Evolutionary conservation across 2,113 vertebrate species (phyloP).

Genomic region (Sardina pilchardus): DNA sequence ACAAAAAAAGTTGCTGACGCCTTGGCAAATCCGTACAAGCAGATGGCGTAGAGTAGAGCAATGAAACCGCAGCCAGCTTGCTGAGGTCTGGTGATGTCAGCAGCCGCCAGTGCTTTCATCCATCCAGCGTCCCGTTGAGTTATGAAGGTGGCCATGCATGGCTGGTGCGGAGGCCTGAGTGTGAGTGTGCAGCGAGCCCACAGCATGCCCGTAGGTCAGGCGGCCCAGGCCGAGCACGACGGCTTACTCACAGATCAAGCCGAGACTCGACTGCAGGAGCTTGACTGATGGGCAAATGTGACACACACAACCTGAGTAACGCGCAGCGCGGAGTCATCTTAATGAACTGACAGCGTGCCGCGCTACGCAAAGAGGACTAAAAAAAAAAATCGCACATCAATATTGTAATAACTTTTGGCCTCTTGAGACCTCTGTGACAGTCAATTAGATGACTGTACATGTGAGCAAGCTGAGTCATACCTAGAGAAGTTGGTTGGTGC

Average conservation of each 20-base stretch:
- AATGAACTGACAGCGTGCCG: neutral
- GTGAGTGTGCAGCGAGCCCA: neutral
- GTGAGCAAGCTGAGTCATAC: neutral
- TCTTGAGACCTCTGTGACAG: neutral
- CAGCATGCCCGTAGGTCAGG: neutral
- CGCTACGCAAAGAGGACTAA: neutral
- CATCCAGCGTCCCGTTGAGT: slow-evolving; percentile 39
- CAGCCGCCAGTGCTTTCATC: neutral
- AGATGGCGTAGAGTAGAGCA: neutral
- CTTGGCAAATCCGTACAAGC: neutral
- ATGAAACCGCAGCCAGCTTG: neutral
- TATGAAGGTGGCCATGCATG: slow-evolving; percentile 51
- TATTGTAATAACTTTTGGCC: neutral
- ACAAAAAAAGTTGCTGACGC: neutral
- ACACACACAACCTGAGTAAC: neutral
- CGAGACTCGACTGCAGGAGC: neutral
- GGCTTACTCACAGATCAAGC: neutral
- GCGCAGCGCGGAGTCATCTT: neutral
- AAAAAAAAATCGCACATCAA: neutral
- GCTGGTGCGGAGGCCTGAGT: neutral
- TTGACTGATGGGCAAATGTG: slow-evolving; percentile 3
- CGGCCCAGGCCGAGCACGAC: neutral
- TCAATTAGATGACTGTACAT: neutral
- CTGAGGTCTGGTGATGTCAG: neutral
- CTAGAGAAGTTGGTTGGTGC: neutral